Base-by-base conservation (phyloP, 2,797 vertebrate species). In the Phyllotis vaccarum region DNA sequence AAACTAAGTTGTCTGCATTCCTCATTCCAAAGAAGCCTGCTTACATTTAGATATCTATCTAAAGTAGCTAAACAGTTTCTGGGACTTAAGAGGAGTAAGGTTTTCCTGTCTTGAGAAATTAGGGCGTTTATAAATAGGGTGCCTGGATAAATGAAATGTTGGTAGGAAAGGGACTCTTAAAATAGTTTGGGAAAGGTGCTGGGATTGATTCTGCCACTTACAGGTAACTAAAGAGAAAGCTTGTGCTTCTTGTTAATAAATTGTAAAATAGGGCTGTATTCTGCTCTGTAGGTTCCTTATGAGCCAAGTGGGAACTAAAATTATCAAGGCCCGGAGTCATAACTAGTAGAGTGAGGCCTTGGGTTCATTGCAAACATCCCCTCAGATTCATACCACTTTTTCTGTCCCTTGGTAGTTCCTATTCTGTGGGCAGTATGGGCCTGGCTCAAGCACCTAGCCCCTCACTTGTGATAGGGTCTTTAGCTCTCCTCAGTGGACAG, bases 11-110 rank as follows among this genome's bases (percentile, higher is more conserved):
- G 34, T 46, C 83, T 43, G 8, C 3, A 6, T 52, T 49, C 74
- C 62, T 74, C 19, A 11, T 88, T 72, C 85, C 34, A 37, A 86
- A 78, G 56, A 88, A 60, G 46, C 79, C 46, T 86, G 1, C 62
- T 76, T 58, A 10, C 46, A 46, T 75, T 78, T 94, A 83, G 21
- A 10, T n/a, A 24, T 93, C n/a, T 7, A 3, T 68, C 34, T 82
- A 43, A 95, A 88, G 89, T 34, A 78, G 58, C 82, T 66, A 24
- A 85, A 19, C 79, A 75, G 56, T 90, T 80, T 85, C 64, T 86
- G 49, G 54, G 31, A 8, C 60, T 81, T 76, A 54, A 54, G 80
- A 85, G 70, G 78, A 87, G 27, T 76, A 74, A 54, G 11, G 12
- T 34, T 83, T 56, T 21, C 58, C 40, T 75, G 31, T 74, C 90